Conservation (phyloP, 2,797 vertebrate species). For the Paedocypris micromegethes region DNA sequence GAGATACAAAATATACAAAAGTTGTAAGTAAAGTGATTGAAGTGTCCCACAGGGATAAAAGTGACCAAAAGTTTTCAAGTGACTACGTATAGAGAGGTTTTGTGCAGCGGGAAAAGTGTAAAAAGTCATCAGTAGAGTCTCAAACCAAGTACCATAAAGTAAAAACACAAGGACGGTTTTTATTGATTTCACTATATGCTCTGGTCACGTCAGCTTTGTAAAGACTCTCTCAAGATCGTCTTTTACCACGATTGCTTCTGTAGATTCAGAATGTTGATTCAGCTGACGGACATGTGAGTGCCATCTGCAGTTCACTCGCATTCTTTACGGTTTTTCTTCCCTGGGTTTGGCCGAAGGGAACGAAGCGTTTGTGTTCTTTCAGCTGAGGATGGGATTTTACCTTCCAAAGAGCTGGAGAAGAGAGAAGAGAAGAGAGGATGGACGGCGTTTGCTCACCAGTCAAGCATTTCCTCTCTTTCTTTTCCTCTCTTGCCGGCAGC, state of each 20-base stretch:
- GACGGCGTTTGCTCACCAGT: conserved; percentile 36
- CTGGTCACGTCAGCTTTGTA: too few relatives aligned
- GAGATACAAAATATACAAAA: too few relatives aligned
- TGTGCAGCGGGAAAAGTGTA: too few relatives aligned
- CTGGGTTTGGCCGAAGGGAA: conserved; percentile 19
- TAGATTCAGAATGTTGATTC: background rate
- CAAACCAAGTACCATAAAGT: too few relatives aligned
- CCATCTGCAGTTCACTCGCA: background rate
- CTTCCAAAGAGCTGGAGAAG: conserved; percentile 21
- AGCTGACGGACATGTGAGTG: conserved; percentile 4
- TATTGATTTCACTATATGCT: too few relatives aligned
- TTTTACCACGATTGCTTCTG: background rate
- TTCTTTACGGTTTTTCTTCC: conserved; percentile 1
- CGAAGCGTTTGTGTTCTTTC: conserved; percentile 16
- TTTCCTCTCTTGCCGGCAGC: conserved; percentile 9
- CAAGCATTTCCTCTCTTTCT: conserved; percentile 45
- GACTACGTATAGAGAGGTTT: too few relatives aligned
- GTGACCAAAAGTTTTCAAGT: too few relatives aligned
- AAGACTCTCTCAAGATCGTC: too few relatives aligned
- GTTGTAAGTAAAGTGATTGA: too few relatives aligned
- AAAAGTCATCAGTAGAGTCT: too few relatives aligned
- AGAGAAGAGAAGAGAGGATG: conserved; percentile 12
- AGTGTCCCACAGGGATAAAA: too few relatives aligned
- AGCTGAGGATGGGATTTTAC: conserved; percentile 25
- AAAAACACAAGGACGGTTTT: too few relatives aligned